Evolutionary conservation across 2,797 vertebrate genomes (phyloP).

Genomic region (Spatula versicolor): DNA sequence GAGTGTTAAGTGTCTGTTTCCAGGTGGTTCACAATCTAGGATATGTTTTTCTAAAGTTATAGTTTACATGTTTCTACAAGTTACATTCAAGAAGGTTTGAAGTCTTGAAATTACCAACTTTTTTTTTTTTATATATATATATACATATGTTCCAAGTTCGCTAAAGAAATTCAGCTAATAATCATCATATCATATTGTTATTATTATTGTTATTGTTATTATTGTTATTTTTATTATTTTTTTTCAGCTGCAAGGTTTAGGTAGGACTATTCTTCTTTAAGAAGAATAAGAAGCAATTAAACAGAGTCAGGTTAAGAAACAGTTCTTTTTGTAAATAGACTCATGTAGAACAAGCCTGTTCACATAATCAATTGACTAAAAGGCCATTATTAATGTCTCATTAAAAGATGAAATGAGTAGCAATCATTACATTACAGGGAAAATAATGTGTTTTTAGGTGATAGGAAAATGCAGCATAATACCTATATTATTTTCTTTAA

Average conservation of each 20-base stretch:
- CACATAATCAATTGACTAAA: neutral
- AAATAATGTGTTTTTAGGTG: neutral
- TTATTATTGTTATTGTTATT: too few relatives aligned
- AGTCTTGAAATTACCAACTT: neutral
- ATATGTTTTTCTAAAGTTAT: neutral
- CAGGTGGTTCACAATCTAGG: neutral
- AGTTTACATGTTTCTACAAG: neutral
- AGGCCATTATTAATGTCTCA: neutral
- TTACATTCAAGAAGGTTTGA: neutral
- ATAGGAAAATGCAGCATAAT: neutral
- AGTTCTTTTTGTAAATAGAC: neutral
- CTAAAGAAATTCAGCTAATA: neutral
- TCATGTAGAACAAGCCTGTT: neutral
- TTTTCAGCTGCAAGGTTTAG: neutral
- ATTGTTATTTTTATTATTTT: too few relatives aligned
- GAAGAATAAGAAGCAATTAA: neutral
- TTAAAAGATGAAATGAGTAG: neutral
- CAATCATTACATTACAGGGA: neutral
- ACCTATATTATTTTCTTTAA: neutral
- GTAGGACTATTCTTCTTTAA: neutral
- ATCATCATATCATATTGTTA: too few relatives aligned
- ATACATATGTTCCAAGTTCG: neutral
- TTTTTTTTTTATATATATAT: neutral
- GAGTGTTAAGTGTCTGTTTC: neutral
- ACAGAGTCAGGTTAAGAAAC: neutral